A percentile compares a stretch with the other conserved stretches of the same genome.
Evolutionary conservation across 2,888 invertebrate species (phyloP).

Genomic region (Pogonocherus hispidulus): DNA sequence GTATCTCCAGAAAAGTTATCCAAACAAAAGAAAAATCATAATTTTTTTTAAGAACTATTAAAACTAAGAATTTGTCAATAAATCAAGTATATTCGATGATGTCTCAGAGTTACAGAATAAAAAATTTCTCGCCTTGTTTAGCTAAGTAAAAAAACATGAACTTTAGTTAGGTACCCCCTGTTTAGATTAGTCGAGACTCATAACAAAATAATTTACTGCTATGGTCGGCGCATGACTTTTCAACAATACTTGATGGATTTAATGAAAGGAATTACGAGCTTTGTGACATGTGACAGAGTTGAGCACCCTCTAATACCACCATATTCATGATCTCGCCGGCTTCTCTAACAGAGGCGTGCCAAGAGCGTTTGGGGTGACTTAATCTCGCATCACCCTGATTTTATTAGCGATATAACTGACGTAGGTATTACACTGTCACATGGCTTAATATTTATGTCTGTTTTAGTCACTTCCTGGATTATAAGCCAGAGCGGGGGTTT

Average conservation of each 20-base stretch:
- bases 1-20: too few relatives aligned
- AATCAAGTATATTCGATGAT: too few relatives aligned
- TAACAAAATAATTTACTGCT: conserved; percentile 29
- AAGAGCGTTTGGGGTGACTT: conserved; percentile 7
- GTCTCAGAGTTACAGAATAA: too few relatives aligned
- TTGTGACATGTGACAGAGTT: conserved; percentile 34
- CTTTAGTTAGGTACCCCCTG: not conserved
- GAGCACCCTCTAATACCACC: conserved; percentile 24
- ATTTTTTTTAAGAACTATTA: too few relatives aligned
- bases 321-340: conserved; percentile 27
- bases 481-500: not conserved
- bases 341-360: conserved; percentile 18
- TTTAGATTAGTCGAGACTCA: conserved; percentile 1
- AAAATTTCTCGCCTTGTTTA: too few relatives aligned
- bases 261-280: conserved; percentile 38
- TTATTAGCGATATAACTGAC: conserved; percentile 17
- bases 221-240: conserved; percentile 29
- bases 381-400: conserved; percentile 21
- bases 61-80: too few relatives aligned
- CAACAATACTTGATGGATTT: conserved; percentile 41
- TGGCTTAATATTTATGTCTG: conserved; percentile 1
- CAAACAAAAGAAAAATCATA: too few relatives aligned
- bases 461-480: not conserved
- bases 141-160: too few relatives aligned
- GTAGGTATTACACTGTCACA: not conserved